Evolutionary conservation across 2,797 vertebrate species (phyloP), one percentile per base, ranked within the genome.

Genomic region (Hoplostethus mediterraneus): DNA sequence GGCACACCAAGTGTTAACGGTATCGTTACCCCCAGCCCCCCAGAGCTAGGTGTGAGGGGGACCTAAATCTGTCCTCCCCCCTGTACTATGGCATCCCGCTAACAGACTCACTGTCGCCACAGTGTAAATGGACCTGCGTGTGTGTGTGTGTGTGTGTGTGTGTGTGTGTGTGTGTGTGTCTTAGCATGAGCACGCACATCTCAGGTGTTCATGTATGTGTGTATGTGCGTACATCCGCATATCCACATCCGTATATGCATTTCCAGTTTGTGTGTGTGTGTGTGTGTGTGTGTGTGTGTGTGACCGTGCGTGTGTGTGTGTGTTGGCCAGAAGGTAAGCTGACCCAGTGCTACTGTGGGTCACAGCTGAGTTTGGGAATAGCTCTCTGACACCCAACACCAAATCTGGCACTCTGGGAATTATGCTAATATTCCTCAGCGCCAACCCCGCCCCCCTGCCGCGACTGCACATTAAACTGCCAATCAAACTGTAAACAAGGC

Each of bases 71-170:
- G 93, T 92, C 90, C 70, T 47, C 86, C 83, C 80, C 78, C 86
- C 84, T 69, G 77, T 94, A 94, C 94, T 95, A 93, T 90, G 93
- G 93, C 91, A 95, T 95, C 90, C 87, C 48, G 87, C 89, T 93
- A 93, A 93, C 93, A 95, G 95, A 96, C 95, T 90, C 81, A 87
- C 93, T 95, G 95, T 95, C 94, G 94, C 95, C 95, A 92, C 90
- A 87, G 89, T 91, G 92, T 90, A 93, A 92, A 89, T 77, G 88
- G 84, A 92, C 87, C 87, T 84, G 21, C 21, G 21, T 1, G 21
- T 21, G 21, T 21, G 21, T 21, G 21, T 21, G 16, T 47, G 57
- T 44, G 6, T 52, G 28, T 52, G 42, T 21, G 48, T 21, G 25
- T 61, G 48, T 56, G 14, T 40, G 53, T 8, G 36, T 36, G 16